Evolutionary conservation across 2,797 vertebrate species (phyloP).

Genomic region (Tachyglossus aculeatus): DNA sequence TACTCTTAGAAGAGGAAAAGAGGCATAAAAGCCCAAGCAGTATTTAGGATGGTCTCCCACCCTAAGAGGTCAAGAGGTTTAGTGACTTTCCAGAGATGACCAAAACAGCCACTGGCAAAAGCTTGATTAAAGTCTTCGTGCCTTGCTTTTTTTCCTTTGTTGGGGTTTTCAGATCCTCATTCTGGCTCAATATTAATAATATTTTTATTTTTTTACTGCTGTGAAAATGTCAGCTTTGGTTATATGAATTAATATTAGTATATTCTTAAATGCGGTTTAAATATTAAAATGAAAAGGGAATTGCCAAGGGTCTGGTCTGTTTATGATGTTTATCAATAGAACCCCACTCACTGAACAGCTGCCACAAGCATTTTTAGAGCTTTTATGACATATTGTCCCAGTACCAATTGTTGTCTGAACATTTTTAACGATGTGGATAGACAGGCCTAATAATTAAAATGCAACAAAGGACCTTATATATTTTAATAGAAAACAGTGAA

Average conservation of each 20-base stretch:
- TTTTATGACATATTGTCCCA: neutral
- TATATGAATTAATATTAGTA: constrained; percentile 13
- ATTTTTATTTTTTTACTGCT: constrained; percentile 22
- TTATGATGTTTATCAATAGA: constrained; percentile 41
- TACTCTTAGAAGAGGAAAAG: neutral
- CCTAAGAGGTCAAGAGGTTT: neutral
- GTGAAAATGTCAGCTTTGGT: constrained; percentile 47
- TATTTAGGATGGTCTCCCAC: neutral
- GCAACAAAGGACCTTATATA: neutral
- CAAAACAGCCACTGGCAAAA: neutral
- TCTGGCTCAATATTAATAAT: neutral
- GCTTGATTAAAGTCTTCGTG: neutral
- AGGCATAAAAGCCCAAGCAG: neutral
- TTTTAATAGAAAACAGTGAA: neutral
- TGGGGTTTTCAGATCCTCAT: rapidly evolving
- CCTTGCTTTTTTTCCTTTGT: neutral
- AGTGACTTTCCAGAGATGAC: neutral
- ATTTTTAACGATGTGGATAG: constrained; percentile 46
- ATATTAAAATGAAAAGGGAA: constrained; percentile 48
- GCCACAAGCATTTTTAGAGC: constrained; percentile 36
- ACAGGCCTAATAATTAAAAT: neutral
- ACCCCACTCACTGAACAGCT: constrained; percentile 8
- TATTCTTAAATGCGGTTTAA: constrained; percentile 55
- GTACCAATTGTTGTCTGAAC: neutral
- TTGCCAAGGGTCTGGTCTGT: constrained; percentile 13